Base-by-base conservation (phyloP, 2,888 invertebrate genomes). In the Mellilla xanthometata region DNA sequence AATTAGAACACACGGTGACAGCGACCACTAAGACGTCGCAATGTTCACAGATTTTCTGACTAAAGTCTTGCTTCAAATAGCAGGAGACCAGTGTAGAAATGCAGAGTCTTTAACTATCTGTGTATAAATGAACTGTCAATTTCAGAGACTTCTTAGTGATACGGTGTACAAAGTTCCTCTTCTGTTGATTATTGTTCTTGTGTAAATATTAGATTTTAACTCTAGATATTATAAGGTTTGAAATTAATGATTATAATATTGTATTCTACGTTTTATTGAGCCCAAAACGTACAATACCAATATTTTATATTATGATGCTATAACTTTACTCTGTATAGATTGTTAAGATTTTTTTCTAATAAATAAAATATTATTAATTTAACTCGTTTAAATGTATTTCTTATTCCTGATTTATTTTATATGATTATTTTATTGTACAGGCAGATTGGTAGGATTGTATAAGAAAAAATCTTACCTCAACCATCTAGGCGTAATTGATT, bases 31-130 rank as follows among this genome's bases (percentile, higher is more conserved):
- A 90, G 33, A 85, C 87, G 0, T 88, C 89, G 1, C 91, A 91
- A 58, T 91, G 92, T 59, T 92, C 89, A 0, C 89, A 89, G 65
- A 83, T 88, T 85, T 88, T 89, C 86, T 88, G 89, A 89, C 88
- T 89, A 89, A 88, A 85, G 62, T 64, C 76, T 30, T 89, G 89
- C 67, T 88, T 72, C 49, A 86, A 87, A 81, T 88, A 88, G 84
- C 88, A 82, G 24, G 83, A 87, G 57, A 57, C 67, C 49, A 74
- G 71, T 67, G 62, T 84, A 12, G 87, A 87, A 62, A 77, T 85
- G 76, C 80, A 87, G 59, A 78, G 65, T 59, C 68, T 86, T 46
- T 87, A 64, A 81, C 77, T 8, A 8, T 2, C n/a, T 24, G 8
- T 24, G n/a, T 24, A 24, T 24, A 24, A 24, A 47, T 87, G 64